Percentiles rank a stretch among this genome's conserved stretches.
These are phyloP conservation scores for Acrobasis suavella DNA, from an alignment of 2,888 invertebrate species.

Conservation along the genomic window DNA sequence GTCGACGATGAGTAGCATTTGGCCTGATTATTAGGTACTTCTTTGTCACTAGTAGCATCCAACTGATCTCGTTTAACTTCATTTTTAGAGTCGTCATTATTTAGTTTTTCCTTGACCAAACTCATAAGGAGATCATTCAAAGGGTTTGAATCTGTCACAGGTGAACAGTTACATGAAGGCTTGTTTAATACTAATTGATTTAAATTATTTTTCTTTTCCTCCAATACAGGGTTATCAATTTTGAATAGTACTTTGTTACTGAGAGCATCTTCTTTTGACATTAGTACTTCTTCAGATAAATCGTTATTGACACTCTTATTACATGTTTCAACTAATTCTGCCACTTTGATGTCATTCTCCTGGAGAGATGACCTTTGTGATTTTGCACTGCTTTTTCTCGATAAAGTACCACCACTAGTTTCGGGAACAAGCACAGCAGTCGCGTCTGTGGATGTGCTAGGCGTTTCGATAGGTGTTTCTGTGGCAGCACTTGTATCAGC, in stretches of 20 bases:
- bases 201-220: slow-evolving; percentile 72
- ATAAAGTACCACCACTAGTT: slow-evolving; percentile 55
- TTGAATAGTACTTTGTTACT: slow-evolving; percentile 75
- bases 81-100: slow-evolving; percentile 86
- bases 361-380: slow-evolving; percentile 78
- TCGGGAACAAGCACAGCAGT: slow-evolving; percentile 34
- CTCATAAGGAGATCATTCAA: slow-evolving; percentile 78
- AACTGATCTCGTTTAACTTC: slow-evolving; percentile 82
- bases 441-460: slow-evolving; percentile 58
- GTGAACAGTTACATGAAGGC: slow-evolving; percentile 74
- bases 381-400: slow-evolving; percentile 81
- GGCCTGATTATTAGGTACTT: slow-evolving; percentile 87
- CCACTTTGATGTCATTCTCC: slow-evolving; percentile 54
- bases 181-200: slow-evolving; percentile 70
- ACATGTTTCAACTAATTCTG: slow-evolving; percentile 61
- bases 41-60: slow-evolving; percentile 72
- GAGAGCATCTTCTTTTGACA: slow-evolving; percentile 76
- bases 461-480: slow-evolving; percentile 52
- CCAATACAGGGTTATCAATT: slow-evolving; percentile 60
- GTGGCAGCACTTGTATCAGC: slow-evolving; percentile 52
- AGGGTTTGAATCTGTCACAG: slow-evolving; percentile 72
- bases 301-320: slow-evolving; percentile 71
- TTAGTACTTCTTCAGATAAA: slow-evolving; percentile 58
- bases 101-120: slow-evolving; percentile 77
- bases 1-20: slow-evolving; percentile 85